Conservation (phyloP, 1,140 invertebrate species). For the Bactericera cockerelli region DNA sequence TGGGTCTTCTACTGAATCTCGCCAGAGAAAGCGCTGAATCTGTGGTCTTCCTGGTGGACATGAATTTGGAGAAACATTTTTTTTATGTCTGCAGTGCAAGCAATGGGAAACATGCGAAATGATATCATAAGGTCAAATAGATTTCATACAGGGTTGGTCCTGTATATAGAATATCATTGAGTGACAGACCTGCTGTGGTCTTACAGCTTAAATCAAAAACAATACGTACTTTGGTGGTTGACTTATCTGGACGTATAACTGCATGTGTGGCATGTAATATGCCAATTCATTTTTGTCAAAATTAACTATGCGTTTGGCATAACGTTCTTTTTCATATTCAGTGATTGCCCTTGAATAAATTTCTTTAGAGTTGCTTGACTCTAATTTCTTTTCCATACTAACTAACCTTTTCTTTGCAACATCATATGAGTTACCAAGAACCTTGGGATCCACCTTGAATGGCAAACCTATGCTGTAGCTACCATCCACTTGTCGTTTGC, state of each 20-base stretch:
- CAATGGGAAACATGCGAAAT: conserved; percentile 18
- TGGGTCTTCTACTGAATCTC: neutral
- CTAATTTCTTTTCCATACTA: neutral
- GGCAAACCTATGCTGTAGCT: neutral
- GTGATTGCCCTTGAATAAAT: neutral
- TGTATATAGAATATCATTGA: conserved; percentile 23
- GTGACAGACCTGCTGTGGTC: conserved; percentile 19
- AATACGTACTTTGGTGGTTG: conserved; percentile 24
- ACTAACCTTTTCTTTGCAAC: neutral
- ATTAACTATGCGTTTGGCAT: neutral
- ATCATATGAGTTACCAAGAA: neutral
- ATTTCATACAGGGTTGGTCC: conserved; percentile 27
- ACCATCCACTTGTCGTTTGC: neutral
- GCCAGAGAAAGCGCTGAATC: neutral
- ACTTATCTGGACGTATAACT: conserved; percentile 19
- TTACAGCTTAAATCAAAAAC: conserved; percentile 28
- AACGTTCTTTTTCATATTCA: neutral
- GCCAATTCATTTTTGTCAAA: neutral
- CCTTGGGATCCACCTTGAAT: neutral
- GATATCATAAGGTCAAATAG: conserved; percentile 27
- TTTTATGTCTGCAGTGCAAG: too few relatives aligned
- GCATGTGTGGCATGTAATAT: too few relatives aligned
- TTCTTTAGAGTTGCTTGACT: neutral
- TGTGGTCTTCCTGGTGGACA: neutral
- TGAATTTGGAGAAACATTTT: too few relatives aligned